Conservation (phyloP, 2,113 vertebrate genomes). For the Porphyrio hochstetteri region DNA sequence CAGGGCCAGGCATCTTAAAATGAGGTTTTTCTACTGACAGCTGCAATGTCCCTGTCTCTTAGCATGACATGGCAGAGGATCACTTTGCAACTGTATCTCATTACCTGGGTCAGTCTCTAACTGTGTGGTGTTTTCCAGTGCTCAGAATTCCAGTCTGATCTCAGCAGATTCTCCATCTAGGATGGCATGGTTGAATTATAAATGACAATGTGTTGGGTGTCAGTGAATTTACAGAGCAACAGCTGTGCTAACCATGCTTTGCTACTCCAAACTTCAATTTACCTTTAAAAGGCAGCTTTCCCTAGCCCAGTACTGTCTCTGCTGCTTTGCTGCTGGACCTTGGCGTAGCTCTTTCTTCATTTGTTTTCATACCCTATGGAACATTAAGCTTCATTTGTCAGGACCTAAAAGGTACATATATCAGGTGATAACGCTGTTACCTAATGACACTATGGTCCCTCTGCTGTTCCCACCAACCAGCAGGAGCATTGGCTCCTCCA, state of each 20-base stretch:
- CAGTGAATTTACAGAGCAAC: not conserved
- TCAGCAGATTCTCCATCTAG: not conserved
- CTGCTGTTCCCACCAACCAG: not conserved
- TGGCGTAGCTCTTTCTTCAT: not conserved
- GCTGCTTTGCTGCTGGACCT: not conserved
- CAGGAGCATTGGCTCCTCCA: not conserved
- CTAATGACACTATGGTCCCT: not conserved
- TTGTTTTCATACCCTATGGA: not conserved
- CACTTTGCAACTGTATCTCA: not conserved
- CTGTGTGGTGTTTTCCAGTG: not conserved
- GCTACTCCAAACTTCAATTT: not conserved
- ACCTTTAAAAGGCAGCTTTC: not conserved
- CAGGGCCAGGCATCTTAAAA: not conserved
- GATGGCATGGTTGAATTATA: rapidly evolving
- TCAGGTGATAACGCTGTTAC: not conserved
- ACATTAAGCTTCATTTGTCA: not conserved
- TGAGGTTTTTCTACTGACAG: not conserved
- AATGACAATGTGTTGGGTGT: not conserved
- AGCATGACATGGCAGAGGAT: rapidly evolving
- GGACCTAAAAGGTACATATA: not conserved
- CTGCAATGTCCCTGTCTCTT: not conserved
- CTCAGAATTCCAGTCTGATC: not conserved
- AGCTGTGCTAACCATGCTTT: not conserved
- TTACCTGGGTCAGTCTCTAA: not conserved
- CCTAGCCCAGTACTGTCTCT: not conserved